Evolutionary conservation across 2,888 invertebrate genomes (phyloP).

Genomic region (Thyatira batis): DNA sequence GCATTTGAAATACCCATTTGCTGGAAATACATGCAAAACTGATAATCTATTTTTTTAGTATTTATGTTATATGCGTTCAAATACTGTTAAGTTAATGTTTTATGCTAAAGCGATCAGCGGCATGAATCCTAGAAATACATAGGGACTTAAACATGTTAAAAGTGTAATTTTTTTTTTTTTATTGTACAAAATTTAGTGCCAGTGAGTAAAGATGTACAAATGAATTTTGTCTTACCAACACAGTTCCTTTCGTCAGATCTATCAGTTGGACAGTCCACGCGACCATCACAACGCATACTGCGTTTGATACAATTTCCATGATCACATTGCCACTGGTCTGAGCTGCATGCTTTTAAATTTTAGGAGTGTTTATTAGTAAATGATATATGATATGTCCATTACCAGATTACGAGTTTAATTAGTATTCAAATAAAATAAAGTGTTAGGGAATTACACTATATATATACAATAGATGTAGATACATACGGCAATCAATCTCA

Average conservation of each 20-base stretch:
- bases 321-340: slow-evolving; percentile 88
- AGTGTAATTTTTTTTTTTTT: no score
- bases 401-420: not conserved
- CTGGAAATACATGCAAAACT: slow-evolving; percentile 70
- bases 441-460: not conserved
- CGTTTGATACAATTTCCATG: slow-evolving; percentile 85
- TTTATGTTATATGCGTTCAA: not conserved
- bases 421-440: not conserved
- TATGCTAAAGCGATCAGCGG: not conserved
- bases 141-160: not conserved
- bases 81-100: not conserved
- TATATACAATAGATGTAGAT: slow-evolving; percentile 11
- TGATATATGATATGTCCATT: slow-evolving; percentile 25
- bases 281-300: slow-evolving; percentile 84
- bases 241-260: slow-evolving; percentile 89
- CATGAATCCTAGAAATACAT: not conserved
- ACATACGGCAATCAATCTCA: slow-evolving; percentile 85
- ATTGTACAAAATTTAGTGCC: not conserved
- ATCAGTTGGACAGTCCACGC: slow-evolving; percentile 87
- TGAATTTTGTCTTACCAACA: slow-evolving; percentile 63
- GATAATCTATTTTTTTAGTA: not conserved
- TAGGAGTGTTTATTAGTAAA: slow-evolving; percentile 10
- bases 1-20: slow-evolving; percentile 84
- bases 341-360: slow-evolving; percentile 83
- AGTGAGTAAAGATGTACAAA: not conserved